Evolutionary conservation across 2,113 vertebrate species (phyloP).

Genomic region (Atlantisia rogersi): DNA sequence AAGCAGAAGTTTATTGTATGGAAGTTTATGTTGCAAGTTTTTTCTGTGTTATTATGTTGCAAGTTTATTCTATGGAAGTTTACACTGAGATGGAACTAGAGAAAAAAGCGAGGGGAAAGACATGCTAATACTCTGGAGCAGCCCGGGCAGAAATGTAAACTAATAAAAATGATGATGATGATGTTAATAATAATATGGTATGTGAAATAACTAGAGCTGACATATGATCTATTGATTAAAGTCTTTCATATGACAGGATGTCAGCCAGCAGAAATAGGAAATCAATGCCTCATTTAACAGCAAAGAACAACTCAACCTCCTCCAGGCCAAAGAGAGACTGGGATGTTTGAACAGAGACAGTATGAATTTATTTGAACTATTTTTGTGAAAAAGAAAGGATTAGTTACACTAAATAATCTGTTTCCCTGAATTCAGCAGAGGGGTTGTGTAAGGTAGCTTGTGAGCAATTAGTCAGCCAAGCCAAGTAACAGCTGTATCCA

Average conservation of each 20-base stretch:
- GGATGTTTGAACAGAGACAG: conserved; percentile 5
- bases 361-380: conserved; percentile 36
- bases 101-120: neutral
- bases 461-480: neutral
- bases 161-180: conserved; percentile 56
- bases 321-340: neutral
- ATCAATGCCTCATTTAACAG: conserved; percentile 69
- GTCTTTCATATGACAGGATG: conserved; percentile 47
- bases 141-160: conserved; percentile 42
- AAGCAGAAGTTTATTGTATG: neutral
- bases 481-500: neutral
- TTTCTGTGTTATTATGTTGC: neutral
- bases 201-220: conserved; percentile 59
- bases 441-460: neutral
- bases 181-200: conserved; percentile 55
- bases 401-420: conserved; percentile 9
- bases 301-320: conserved; percentile 9
- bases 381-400: neutral
- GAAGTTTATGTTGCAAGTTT: neutral
- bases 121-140: neutral
- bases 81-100: neutral
- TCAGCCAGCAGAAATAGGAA: conserved; percentile 57
- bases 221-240: conserved; percentile 66
- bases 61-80: neutral
- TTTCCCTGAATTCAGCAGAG: neutral